Evolutionary conservation across 2,113 vertebrate species (phyloP), one percentile per base, ranked within the genome.

Genomic region (Archocentrus centrarchus): DNA sequence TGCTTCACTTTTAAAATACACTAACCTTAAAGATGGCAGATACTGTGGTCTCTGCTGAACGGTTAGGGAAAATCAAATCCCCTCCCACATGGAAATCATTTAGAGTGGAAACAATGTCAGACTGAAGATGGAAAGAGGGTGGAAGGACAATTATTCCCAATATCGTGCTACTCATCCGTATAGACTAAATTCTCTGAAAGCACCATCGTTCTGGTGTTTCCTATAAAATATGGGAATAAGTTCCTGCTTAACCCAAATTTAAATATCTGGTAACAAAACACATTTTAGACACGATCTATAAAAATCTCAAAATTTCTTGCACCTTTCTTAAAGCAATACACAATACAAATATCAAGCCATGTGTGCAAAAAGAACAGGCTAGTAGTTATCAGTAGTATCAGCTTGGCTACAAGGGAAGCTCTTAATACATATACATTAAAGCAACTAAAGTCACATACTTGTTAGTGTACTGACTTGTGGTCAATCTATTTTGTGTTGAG

Each of bases 401-500:
- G 1, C 53, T 17, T 32, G 66, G 66, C 66, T 73, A 73, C 18
- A 6, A 35, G 24, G 59, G 68, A 15, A 62, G 55, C 22, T 80
- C 37, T 77, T 62, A 30, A 44, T 27, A 18, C 68, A 6, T 63
- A 32, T 39, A 9, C 55, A 77, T 18, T 17, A 59, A 11, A 82
- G 58, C 50, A 37, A 37, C 7, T 78, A 20, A 57, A 30, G 62
- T 57, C 44, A 39, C 47, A 35, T 61, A 57, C 32, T 75, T 32
- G 7, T 77, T 59, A 70, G 81, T 80, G 77, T 10, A 64, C 50
- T 22, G 14, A 80, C 11, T 63, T 82, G 87, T 85, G 84, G 84
- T 37, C 76, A 73, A 15, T 80, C 39, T 59, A 88, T 85, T 89
- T 82, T 84, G 63, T 77, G 77, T 60, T 81, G 24, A 73, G 37